Base-by-base conservation (phyloP, 2,113 vertebrate genomes). In the Mastomys coucha region DNA sequence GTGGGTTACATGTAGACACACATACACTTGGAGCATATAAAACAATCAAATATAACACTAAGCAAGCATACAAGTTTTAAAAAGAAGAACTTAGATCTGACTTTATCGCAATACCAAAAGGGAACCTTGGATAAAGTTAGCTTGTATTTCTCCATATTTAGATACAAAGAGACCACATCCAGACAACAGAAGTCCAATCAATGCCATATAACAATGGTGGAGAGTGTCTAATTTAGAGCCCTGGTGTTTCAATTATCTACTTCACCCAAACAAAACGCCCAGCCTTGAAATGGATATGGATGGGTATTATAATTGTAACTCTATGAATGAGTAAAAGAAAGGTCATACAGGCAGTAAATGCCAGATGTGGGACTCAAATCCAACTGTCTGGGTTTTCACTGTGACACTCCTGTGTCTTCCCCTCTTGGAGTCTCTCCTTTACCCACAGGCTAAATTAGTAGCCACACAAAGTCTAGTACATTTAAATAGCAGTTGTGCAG, bases 381-480 rank as follows among this genome's bases (percentile, higher is more conserved):
- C n/a, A 60, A 12, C 42, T 24, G 0, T 58, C 84, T 76, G 67
- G 56, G 78, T 95, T 20, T 92, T 84, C 33, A 11, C 49, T 17
- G 10, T 6, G 33, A 91, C 51, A 42, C 36, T 72, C 9, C 28
- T 49, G 58, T 84, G 31, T 91, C 39, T 88, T 33, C 20, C 26
- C 5, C 16, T 39, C 24, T 80, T 60, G 33, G 69, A 88, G 33
- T 36, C 53, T 53, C 70, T 89, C 33, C 58, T 86, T 94, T 26
- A 96, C 60, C 76, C 60, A 53, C 51, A 95, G 73, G 51, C 73
- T 93, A 91, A 94, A 76, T 96, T 78, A 95, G 91, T 16, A 85
- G 56, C 58, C 76, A 56, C 56, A 75, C 5, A 78, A 72, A 88
- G 65, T 82, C 93, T 70, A 81, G 17, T 51, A 76, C 22, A 72